phyloP scores from a whole-genome alignment of 2,113 vertebrate genomes.

The Tychaedon coryphoeus region DNA sequence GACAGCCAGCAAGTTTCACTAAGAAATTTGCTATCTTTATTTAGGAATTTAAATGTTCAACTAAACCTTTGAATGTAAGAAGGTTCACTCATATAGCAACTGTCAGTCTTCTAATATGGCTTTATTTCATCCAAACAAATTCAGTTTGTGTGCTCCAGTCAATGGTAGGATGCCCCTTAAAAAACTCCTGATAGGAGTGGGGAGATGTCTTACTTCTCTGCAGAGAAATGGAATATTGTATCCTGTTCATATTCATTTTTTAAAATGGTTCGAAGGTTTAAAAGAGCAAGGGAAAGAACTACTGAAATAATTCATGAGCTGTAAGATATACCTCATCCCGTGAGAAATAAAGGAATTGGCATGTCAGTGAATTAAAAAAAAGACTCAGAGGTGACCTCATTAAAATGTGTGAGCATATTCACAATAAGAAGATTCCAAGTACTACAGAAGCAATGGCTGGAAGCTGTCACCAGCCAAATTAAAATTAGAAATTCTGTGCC shows the following conservation, averaged over 20 bases:
- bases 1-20: neutral
- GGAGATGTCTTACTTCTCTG: neutral
- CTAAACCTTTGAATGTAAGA: neutral
- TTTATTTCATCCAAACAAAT: neutral
- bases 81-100: neutral
- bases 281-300: neutral
- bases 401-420: neutral
- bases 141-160: neutral
- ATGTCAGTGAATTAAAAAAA: conserved; percentile 25
- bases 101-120: neutral
- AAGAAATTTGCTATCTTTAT: neutral
- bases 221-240: neutral
- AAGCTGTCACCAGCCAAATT: conserved; percentile 14
- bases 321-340: neutral
- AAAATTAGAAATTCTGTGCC: neutral
- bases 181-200: neutral
- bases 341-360: neutral
- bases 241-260: neutral
- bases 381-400: conserved; percentile 28
- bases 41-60: neutral
- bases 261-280: neutral
- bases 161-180: neutral
- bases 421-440: neutral
- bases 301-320: neutral
- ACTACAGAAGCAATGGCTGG: neutral